Evolutionary conservation across 2,797 vertebrate genomes (phyloP), one percentile per base, ranked within the genome.

Genomic region (Atherinosoma microstoma): DNA sequence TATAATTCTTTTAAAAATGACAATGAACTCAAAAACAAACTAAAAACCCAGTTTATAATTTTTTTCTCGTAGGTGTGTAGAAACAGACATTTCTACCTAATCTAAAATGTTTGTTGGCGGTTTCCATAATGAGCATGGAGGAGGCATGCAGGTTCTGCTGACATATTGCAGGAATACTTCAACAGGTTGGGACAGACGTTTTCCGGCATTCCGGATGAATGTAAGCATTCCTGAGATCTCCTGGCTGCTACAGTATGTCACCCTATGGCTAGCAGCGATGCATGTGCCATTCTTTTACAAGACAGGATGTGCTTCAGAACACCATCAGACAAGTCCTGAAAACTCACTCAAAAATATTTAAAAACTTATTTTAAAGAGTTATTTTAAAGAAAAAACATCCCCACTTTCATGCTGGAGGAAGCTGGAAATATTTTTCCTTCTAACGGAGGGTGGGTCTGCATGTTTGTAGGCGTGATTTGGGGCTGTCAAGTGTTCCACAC

Each of bases 121-220:
- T 76, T 29, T 53, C 56, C 20, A 42, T 72, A 59, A 76, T 64
- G 36, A 80, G 58, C 62, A 51, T 35, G 30, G 36, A 27, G 16
- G 70, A 78, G 77, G 74, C 10, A 29, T 10, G 6, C 0, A 22
- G 54, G 64, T 81, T 67, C 24, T 35, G 49, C 78, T 72, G 73
- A 84, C 67, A 91, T 92, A 85, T 88, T 87, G 80, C 80, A 77
- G 75, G 83, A 93, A 92, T 90, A 84, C 78, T 93, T 92, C 85
- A 93, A 93, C 93, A 94, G 91, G 93, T 94, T 93, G 90, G 93
- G 94, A 93, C 93, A 93, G 93, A 94, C 22, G 84, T 90, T 92
- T 93, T 92, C 75, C 66, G 76, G 87, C 91, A 93, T 94, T 94
- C 92, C 89, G 73, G 83, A 91, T 92, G 80, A 94, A 87, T 75